Base-by-base conservation (phyloP, 1,140 invertebrate genomes). In the Schlechtendalia chinensis region DNA sequence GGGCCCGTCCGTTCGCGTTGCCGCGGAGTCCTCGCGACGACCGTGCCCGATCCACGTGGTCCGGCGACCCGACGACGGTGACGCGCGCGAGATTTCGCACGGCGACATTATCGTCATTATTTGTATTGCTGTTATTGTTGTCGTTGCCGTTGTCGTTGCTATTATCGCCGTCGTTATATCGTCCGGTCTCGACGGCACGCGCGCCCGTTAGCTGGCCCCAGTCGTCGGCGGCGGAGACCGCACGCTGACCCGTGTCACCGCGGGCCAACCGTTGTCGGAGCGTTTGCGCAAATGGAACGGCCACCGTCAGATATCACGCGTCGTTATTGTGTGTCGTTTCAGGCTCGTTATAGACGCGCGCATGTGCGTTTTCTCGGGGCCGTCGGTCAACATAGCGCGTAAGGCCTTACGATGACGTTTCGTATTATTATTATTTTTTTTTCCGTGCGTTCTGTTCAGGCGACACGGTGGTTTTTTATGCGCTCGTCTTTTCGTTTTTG, bases 201-300 rank as follows among this genome's bases (percentile, higher is more conserved):
- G n/a, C n/a, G n/a, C n/a, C n/a, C n/a, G n/a, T n/a, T n/a, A n/a
- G n/a, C n/a, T n/a, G n/a, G n/a, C n/a, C n/a, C n/a, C n/a, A n/a
- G n/a, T n/a, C n/a, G n/a, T n/a, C n/a, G n/a, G n/a, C n/a, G 12
- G 45, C 29, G 32, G 3, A 8, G 32, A 39, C 72, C n/a, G 50
- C 72, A 58, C 54, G 58, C 54, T 58, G 72, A 75, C 72, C 72
- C 45, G 54, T 29, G 72, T 75, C 72, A 39, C 72, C 72, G 72
- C 72, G 72, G 72, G 72, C 72, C 27, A 75, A 75, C 19, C 32
- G 54, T 56, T 75, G n/a, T 69, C 72, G 29, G n/a, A 75, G 58
- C 19, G 72, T 75, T 75, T 75, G 72, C 72, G 72, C 14, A 75
- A 75, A 58, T 32, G 54, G 54, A 58, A 75, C 53, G 53, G 19